Base-by-base conservation (phyloP, 2,888 invertebrate genomes). In the Coleophora flavipennella region DNA sequence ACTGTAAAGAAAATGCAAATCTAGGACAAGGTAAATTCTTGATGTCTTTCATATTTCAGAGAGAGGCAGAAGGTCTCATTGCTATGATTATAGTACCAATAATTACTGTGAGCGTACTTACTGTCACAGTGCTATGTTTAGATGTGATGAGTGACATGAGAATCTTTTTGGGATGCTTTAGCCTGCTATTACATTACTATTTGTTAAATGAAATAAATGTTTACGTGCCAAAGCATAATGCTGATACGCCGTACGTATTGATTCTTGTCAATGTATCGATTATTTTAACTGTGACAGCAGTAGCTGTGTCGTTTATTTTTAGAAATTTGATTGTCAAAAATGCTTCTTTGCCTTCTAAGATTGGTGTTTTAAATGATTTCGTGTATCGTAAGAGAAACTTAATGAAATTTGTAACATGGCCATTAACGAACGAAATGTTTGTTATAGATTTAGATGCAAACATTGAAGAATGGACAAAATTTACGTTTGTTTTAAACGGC, bases 71-170 rank as follows among this genome's bases (percentile, higher is more conserved):
- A 4, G 51, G 53, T 0, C 36, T 73, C 0, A 61, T 53, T 2
- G 55, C 58, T 0, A 42, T 66, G 1, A 41, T 69, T 0, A 40
- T 73, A 0, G 50, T 60, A 1, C 74, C 77, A 0, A 48, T 55
- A 4, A 12, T 59, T 1, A 47, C 63, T 1, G 20, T 72, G 1
- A 47, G 60, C 1, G 31, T 48, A 4, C 40, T 75, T 0, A 61
- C 57, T 20, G 6, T 66, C 1, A 47, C 50, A 0, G 26, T 44
- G 11, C 37, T 50, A 2, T 55, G 76, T 2, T 40, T 68, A 2
- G 33, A 40, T 4, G 20, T 74, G 0, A 11, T 50, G 0, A 20
- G 20, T 20, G 20, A 20, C 3, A 20, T 20, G 6, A 20, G 20
- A 20, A 3, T 20, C 20, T 20, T 20, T 6, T 4, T 20, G 3